Base-by-base conservation (phyloP, 2,888 invertebrate genomes). In the Gasteruption jaculator region DNA sequence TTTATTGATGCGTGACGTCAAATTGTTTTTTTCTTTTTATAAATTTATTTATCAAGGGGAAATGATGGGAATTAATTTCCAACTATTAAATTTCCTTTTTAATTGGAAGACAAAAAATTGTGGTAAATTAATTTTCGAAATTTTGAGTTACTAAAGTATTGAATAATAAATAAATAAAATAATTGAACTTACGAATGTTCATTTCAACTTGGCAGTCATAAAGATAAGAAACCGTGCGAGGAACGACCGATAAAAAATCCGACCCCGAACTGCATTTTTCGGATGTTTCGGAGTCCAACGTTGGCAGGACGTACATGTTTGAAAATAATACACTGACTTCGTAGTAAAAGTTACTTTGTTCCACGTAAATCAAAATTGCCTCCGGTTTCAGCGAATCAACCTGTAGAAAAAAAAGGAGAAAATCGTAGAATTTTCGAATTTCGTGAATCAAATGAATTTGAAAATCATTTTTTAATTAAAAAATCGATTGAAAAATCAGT, bases 321-420 rank as follows among this genome's bases (percentile, higher is more conserved):
- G 66, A 60, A 34, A 57, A 65, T 30, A 66, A 43, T 16, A 63
- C 41, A 19, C 60, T 63, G 2, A 68, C 62, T 47, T 68, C 68
- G 12, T 66, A 57, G 40, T 65, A 67, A 12, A 60, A 45, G 27
- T 67, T 66, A 14, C 48, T 51, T 38, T 66, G 65, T 41, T 66
- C 67, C 11, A 60, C 48, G 10, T 61, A 63, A 29, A 61, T 56
- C 12, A 66, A 33, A 11, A 68, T 56, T 6, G 61, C 54, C 19
- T 53, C 60, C 7, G 62, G 46, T 47, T 61, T 57, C 12, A 68
- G 47, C 3, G 61, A 56, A 42, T 68, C 63, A 10, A 57, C 45
- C 66, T 66, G 18, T 11, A 35, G 29, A 38, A 20, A 21, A 25
- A 32, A 24, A 45, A 38, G 20, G 19, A 2, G 16, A n/a, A 19